Conservation (phyloP, 64 coral and sea anemone genomes). For the Stichodactyla mertensii region DNA sequence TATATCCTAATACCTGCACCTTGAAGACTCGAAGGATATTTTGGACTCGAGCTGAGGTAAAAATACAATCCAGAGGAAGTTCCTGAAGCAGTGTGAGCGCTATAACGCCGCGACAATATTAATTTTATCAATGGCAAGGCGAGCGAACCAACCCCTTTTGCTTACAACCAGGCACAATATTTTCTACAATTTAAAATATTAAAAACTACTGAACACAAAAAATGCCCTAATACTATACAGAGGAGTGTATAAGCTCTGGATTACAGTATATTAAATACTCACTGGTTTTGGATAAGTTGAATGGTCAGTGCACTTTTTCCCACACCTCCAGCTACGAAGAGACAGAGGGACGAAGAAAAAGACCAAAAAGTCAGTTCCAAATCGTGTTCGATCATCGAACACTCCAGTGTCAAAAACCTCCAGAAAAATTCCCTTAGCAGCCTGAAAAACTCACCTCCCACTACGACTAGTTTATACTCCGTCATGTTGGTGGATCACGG, state of each 20-base stretch:
- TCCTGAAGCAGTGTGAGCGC: constrained; percentile 4
- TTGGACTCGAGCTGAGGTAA: neutral
- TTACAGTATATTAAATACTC: constrained; percentile 33
- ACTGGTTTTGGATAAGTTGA: constrained; percentile 99
- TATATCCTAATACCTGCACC: neutral
- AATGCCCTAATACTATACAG: neutral
- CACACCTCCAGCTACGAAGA: constrained; percentile 87
- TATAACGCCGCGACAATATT: neutral
- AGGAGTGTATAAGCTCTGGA: neutral
- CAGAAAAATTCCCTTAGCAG: neutral
- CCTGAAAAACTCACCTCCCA: constrained; percentile 67
- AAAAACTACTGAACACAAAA: neutral
- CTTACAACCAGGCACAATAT: neutral
- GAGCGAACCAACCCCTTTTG: neutral
- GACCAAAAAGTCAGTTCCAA: neutral
- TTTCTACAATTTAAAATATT: neutral
- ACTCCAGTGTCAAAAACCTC: neutral
- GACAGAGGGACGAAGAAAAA: constrained; percentile 15
- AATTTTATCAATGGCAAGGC: neutral
- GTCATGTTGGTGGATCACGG: constrained; percentile 60
- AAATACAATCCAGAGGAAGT: neutral
- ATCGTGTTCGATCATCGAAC: neutral
- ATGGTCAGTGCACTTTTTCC: constrained; percentile 97
- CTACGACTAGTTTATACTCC: constrained; percentile 97
- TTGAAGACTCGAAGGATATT: neutral